Conservation (phyloP, 2,113 vertebrate genomes). For the Ochotona princeps region DNA sequence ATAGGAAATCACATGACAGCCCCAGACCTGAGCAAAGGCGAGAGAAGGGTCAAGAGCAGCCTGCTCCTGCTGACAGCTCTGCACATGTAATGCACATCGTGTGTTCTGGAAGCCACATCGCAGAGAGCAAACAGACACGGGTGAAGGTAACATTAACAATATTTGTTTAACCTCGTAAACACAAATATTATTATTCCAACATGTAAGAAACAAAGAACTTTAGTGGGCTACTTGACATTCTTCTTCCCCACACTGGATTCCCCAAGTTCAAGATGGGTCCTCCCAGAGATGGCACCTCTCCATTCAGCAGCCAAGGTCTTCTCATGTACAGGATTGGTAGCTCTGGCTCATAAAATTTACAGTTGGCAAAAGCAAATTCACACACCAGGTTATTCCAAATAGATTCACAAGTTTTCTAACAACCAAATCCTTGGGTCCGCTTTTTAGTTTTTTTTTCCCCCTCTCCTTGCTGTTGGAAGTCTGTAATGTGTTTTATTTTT, state of each 20-base stretch:
- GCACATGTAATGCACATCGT: not conserved
- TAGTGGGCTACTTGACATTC: conserved; percentile 9
- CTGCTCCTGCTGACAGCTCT: not conserved
- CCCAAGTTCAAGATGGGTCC: not conserved
- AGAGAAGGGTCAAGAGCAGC: not conserved
- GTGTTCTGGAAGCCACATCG: not conserved
- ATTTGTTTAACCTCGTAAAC: conserved; percentile 31
- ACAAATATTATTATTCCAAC: conserved; percentile 38
- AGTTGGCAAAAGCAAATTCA: conserved; percentile 15
- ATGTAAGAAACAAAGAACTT: not conserved
- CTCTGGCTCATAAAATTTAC: conserved; percentile 51
- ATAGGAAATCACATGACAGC: not conserved
- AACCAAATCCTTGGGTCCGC: not conserved
- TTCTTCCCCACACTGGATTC: not conserved
- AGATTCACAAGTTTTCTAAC: conserved; percentile 25
- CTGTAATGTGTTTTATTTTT: not conserved
- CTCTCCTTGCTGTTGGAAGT: not conserved
- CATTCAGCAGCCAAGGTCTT: not conserved
- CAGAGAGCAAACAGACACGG: conserved; percentile 29
- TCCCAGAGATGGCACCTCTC: not conserved
- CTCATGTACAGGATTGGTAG: not conserved
- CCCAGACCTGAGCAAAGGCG: not conserved
- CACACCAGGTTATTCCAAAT: conserved; percentile 15
- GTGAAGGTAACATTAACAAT: not conserved
- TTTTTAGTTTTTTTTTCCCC: not conserved